phyloP scores from a whole-genome alignment of 37 sponge, comb jelly and placozoan species.

The Ianthella basta region DNA sequence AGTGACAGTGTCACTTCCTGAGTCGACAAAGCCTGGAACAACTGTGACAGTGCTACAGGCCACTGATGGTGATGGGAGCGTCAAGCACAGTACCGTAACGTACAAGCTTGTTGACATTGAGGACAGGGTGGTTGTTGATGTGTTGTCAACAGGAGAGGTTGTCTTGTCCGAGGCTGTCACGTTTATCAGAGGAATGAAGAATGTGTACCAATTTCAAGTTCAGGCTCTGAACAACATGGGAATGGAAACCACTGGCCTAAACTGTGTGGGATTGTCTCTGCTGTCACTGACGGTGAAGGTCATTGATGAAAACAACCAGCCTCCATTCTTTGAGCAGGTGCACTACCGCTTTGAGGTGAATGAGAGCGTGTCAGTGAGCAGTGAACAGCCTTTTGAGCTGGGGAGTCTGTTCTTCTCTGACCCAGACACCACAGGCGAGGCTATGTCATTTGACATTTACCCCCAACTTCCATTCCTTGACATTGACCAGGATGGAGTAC shows the following conservation, averaged over 20 bases:
- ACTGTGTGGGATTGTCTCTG: neutral
- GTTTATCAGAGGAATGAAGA: conserved; percentile 43
- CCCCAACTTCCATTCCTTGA: conserved; percentile 24
- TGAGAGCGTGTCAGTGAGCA: conserved; percentile 38
- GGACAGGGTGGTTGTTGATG: neutral
- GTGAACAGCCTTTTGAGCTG: neutral
- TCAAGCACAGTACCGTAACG: neutral
- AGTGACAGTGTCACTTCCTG: conserved; percentile 30
- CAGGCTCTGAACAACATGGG: conserved; percentile 5
- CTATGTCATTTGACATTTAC: conserved; percentile 29
- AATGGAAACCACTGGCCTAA: neutral
- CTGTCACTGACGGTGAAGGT: conserved; percentile 49
- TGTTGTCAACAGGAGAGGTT: conserved; percentile 15
- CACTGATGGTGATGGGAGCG: conserved; percentile 53
- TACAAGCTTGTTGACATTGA: neutral
- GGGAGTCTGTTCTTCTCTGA: conserved; percentile 44
- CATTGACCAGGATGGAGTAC: conserved; percentile 13
- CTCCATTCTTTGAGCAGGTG: conserved; percentile 26
- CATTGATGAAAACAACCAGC: conserved; percentile 56
- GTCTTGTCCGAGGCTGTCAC: conserved; percentile 34
- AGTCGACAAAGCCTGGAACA: conserved; percentile 9
- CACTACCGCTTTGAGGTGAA: conserved; percentile 22
- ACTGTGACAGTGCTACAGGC: conserved; percentile 30
- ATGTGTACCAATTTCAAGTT: conserved; percentile 41
- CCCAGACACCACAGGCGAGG: conserved; percentile 34